Conservation (phyloP, 2,113 vertebrate genomes). For the human (Homo sapiens) region GRCh38 chr2:159412001-159412500, state of each 20-base stretch:
- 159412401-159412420: slow-evolving; percentile 88
- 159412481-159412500: slow-evolving; percentile 94
- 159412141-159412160: background rate
- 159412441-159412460: slow-evolving; percentile 82
- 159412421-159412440: slow-evolving; percentile 85
- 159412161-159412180: slow-evolving; percentile 68
- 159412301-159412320: background rate
- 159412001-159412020: slow-evolving; percentile 72
- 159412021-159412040: slow-evolving; percentile 60
- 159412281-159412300: background rate
- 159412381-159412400: slow-evolving; percentile 85
- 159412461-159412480: slow-evolving; percentile 87
- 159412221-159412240: slow-evolving; percentile 29
- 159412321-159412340: slow-evolving; percentile 88
- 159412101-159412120: slow-evolving; percentile 44
- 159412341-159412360: slow-evolving; percentile 93
- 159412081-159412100: slow-evolving; percentile 46
- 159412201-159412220: slow-evolving; percentile 46
- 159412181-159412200: slow-evolving; percentile 43
- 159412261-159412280: slow-evolving; percentile 1
- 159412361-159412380: slow-evolving; percentile 88
- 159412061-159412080: slow-evolving; percentile 61
- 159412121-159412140: background rate
- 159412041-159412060: slow-evolving; percentile 67
- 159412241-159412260: background rate